These are phyloP conservation scores for Saimiri boliviensis DNA, from an alignment of 2,113 vertebrate species.

Conservation along the genomic window DNA sequence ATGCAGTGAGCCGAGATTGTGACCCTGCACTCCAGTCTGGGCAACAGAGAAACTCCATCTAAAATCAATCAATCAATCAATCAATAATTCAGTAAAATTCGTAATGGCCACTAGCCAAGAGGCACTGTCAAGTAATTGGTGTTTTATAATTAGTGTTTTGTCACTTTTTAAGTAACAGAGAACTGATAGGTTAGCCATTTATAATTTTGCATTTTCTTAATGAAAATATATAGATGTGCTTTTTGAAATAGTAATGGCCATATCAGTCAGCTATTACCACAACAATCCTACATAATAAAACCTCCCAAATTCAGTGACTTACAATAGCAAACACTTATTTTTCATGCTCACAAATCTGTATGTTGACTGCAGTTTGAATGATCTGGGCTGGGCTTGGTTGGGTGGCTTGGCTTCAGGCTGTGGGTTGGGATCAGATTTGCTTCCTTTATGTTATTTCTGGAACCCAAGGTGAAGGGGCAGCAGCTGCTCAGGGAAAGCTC, in stretches of 20 bases:
- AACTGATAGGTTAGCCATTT: neutral
- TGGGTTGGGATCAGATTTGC: neutral
- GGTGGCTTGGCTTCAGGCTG: neutral
- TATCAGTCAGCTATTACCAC: neutral
- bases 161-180: conserved; percentile 41
- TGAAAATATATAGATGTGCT: neutral
- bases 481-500: neutral
- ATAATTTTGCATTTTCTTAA: neutral
- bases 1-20: too few relatives aligned
- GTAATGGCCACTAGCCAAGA: conserved; percentile 44
- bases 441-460: neutral
- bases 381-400: neutral
- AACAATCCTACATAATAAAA: neutral
- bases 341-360: neutral
- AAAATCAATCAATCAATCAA: neutral
- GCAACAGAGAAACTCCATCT: too few relatives aligned
- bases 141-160: conserved; percentile 14
- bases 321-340: neutral
- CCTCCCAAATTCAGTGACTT: neutral
- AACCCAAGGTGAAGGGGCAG: neutral
- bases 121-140: neutral
- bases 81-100: conserved; percentile 28
- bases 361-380: neutral
- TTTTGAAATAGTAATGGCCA: neutral
- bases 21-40: too few relatives aligned